A percentile compares a stretch with the other conserved stretches of the same genome.
These are phyloP conservation scores for Arenaria interpres DNA, from an alignment of 2,113 vertebrate species.

Conservation along the genomic window DNA sequence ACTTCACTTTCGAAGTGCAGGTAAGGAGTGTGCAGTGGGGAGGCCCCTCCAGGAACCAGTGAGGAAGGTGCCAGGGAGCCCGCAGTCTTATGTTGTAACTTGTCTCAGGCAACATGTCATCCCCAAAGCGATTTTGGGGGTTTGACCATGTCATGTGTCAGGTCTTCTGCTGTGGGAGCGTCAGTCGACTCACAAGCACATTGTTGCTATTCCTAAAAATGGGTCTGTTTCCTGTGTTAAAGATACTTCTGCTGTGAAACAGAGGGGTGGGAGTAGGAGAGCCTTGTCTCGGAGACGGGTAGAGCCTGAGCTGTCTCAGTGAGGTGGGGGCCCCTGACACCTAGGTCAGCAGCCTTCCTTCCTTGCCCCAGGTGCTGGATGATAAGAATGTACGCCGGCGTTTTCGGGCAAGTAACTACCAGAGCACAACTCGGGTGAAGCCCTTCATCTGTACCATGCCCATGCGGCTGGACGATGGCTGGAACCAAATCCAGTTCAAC, in stretches of 20 bases:
- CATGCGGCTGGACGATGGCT: conserved; percentile 94
- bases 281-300: not conserved
- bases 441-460: conserved; percentile 99
- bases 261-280: not conserved
- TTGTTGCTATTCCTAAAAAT: not conserved
- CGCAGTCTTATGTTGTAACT: not conserved
- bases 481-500: conserved; percentile 99
- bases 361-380: conserved; percentile 85
- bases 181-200: not conserved
- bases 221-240: not conserved
- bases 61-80: not conserved
- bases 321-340: accelerated
- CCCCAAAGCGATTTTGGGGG: not conserved
- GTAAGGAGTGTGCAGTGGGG: conserved; percentile 62
- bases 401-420: conserved; percentile 96
- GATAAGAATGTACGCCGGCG: conserved; percentile 94
- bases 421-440: conserved; percentile 94
- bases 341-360: not conserved
- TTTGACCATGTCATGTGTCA: not conserved
- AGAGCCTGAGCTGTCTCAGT: not conserved
- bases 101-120: not conserved
- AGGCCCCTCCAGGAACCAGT: not conserved
- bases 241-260: not conserved
- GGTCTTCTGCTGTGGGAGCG: not conserved
- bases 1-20: conserved; percentile 98